These are phyloP conservation scores for Centruroides vittatus DNA, from an alignment of 1,140 invertebrate species.

Conservation along the genomic window DNA sequence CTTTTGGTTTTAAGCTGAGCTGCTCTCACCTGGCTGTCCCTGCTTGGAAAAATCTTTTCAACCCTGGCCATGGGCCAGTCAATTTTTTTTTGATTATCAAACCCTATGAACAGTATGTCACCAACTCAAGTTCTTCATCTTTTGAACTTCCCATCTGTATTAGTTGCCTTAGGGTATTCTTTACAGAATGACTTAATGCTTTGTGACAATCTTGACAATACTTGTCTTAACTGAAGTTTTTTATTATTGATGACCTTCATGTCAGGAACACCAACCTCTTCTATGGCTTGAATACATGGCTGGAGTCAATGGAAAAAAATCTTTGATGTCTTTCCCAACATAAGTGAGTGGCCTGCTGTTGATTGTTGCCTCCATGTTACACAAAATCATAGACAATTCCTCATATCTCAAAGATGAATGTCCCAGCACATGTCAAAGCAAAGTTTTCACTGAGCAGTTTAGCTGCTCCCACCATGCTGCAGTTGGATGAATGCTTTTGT, in stretches of 20 bases:
- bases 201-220: not conserved
- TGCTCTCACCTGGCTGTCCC: not conserved
- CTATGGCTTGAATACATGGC: not conserved
- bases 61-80: not conserved
- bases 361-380: conserved; percentile 8
- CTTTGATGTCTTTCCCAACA: conserved; percentile 11
- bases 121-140: not conserved
- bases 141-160: not conserved
- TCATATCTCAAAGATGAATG: conserved; percentile 3
- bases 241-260: not conserved
- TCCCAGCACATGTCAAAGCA: not conserved
- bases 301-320: conserved; percentile 1
- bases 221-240: not conserved
- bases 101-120: not conserved
- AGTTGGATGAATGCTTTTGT: too few relatives aligned
- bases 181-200: not conserved
- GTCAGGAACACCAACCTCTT: not conserved
- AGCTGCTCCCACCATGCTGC: conserved; percentile 1
- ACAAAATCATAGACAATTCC: conserved; percentile 12
- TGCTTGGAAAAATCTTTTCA: not conserved
- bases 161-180: not conserved
- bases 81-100: not conserved
- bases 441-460: not conserved
- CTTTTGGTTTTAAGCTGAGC: not conserved
- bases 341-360: conserved; percentile 14